phyloP scores from a whole-genome alignment of 2,797 vertebrate species.

The Gouania willdenowi region DNA sequence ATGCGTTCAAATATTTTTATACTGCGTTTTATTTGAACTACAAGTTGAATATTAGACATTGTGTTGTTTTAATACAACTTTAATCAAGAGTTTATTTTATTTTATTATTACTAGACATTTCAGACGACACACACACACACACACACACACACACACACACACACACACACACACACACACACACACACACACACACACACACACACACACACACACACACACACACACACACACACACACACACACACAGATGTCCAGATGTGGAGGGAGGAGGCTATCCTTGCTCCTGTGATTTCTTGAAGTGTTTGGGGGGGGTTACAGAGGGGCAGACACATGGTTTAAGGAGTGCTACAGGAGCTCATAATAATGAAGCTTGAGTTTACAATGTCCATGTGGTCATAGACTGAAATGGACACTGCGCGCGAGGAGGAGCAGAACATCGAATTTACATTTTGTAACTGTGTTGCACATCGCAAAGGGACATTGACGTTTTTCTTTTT shows the following conservation, averaged over 20 bases:
- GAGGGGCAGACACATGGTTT: constrained; percentile 61
- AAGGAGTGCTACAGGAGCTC: constrained; percentile 70
- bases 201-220: too few relatives aligned
- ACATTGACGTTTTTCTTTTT: constrained; percentile 17
- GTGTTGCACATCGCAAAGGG: constrained; percentile 18
- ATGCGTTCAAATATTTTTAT: too few relatives aligned
- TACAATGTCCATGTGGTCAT: constrained; percentile 66
- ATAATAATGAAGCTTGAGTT: constrained; percentile 39
- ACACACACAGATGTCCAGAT: constrained; percentile 75
- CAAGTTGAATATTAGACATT: too few relatives aligned
- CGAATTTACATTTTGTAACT: constrained; percentile 32
- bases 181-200: too few relatives aligned
- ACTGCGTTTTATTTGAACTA: too few relatives aligned
- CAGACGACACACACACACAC: too few relatives aligned
- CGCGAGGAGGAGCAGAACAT: constrained; percentile 52
- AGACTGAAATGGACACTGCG: constrained; percentile 68
- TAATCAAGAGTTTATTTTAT: too few relatives aligned
- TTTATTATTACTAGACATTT: too few relatives aligned
- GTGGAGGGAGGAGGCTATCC: constrained; percentile 70
- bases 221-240: too few relatives aligned
- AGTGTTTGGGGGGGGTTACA: constrained; percentile 58
- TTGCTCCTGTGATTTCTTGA: constrained; percentile 63
- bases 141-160: too few relatives aligned
- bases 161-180: too few relatives aligned
- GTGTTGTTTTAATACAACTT: too few relatives aligned